phyloP scores from a whole-genome alignment of 2,797 vertebrate genomes.

The Hoplostethus atlanticus region DNA sequence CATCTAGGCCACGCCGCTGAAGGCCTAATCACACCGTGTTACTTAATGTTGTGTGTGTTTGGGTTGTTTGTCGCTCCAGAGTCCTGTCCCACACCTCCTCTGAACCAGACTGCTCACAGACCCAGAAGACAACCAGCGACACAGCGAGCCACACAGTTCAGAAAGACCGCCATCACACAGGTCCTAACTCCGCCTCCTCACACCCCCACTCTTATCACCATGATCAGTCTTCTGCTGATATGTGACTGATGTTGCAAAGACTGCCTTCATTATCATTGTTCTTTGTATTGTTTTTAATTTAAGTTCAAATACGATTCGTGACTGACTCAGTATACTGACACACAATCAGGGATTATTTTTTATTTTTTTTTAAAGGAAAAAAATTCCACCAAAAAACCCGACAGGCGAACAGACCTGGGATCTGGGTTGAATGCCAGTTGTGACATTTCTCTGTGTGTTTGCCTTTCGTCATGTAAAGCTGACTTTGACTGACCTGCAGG shows the following conservation, averaged over 20 bases:
- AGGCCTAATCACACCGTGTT: not conserved
- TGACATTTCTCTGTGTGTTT: slow-evolving; percentile 19
- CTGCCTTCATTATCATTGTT: slow-evolving; percentile 5
- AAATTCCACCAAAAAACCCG: not conserved
- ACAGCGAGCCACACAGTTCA: slow-evolving; percentile 23
- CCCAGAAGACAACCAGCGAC: slow-evolving; percentile 34
- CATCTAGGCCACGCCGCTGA: no score
- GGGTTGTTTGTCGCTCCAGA: slow-evolving; percentile 34
- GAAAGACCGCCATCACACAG: slow-evolving; percentile 41
- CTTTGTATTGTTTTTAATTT: not conserved
- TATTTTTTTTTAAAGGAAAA: not conserved
- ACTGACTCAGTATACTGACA: slow-evolving; percentile 25
- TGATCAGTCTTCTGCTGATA: not conserved
- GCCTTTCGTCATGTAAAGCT: slow-evolving; percentile 9
- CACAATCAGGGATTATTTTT: slow-evolving; percentile 18
- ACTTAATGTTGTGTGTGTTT: slow-evolving; percentile 3
- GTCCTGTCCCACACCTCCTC: slow-evolving; percentile 36
- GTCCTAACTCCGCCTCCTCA: slow-evolving; percentile 35
- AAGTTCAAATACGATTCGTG: slow-evolving; percentile 8
- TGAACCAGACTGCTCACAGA: slow-evolving; percentile 35
- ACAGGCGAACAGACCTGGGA: not conserved
- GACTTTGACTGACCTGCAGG: slow-evolving; percentile 24
- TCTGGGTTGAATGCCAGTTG: slow-evolving; percentile 30
- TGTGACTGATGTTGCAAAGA: slow-evolving; percentile 11
- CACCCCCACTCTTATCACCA: slow-evolving; percentile 1